Evolutionary conservation across 2,113 vertebrate genomes (phyloP).

Genomic region (Melanotaenia duboulayi): DNA sequence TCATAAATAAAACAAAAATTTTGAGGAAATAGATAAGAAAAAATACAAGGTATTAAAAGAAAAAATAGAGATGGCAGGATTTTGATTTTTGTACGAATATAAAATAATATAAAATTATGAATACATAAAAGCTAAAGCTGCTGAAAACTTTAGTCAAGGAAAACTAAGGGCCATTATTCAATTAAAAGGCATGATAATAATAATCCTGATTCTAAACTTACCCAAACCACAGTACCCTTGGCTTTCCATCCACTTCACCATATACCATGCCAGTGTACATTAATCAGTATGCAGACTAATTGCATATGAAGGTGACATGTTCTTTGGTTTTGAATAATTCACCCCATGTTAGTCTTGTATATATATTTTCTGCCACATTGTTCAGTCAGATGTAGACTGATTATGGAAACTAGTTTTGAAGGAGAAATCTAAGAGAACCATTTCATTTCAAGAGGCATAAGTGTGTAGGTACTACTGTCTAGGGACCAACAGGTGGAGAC

Average conservation of each 20-base stretch:
- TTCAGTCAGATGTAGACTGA: constrained; percentile 7
- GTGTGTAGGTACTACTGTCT: constrained; percentile 34
- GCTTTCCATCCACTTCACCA: background rate
- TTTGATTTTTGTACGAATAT: too few relatives aligned
- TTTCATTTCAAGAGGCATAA: constrained; percentile 39
- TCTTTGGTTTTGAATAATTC: constrained; percentile 45
- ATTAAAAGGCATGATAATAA: constrained; percentile 12
- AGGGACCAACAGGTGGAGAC: constrained; percentile 28
- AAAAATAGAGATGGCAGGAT: too few relatives aligned
- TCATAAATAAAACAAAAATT: background rate
- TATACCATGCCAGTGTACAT: background rate
- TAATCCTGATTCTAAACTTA: background rate
- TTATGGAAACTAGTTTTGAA: constrained; percentile 32
- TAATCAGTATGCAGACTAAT: constrained; percentile 12
- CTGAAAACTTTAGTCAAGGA: constrained; percentile 12
- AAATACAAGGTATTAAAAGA: too few relatives aligned
- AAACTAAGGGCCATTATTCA: constrained; percentile 7
- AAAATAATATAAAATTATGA: too few relatives aligned
- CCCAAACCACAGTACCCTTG: background rate
- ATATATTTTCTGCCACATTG: constrained; percentile 4
- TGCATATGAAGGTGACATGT: constrained; percentile 13
- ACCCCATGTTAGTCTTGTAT: constrained; percentile 14
- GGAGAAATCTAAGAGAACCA: constrained; percentile 21
- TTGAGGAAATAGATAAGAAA: too few relatives aligned
- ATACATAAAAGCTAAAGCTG: background rate